These are phyloP conservation scores for Conus ventricosus DNA, from an alignment of 1,140 invertebrate genomes.

Conservation along the genomic window DNA sequence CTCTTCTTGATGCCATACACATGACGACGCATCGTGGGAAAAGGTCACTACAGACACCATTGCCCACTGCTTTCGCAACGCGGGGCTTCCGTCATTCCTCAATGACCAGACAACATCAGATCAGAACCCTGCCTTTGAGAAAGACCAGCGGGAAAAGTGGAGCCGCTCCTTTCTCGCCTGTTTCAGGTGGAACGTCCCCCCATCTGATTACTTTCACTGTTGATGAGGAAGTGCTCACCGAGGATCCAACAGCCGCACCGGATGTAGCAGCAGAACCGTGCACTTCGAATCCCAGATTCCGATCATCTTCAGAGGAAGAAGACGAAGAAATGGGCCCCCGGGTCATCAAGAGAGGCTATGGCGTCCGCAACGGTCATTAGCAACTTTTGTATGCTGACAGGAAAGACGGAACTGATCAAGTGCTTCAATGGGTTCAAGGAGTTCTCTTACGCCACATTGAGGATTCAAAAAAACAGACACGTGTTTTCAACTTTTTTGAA, in stretches of 20 bases:
- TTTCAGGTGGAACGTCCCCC: background rate
- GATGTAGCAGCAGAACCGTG: conserved; percentile 13
- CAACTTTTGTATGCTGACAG: too few relatives aligned
- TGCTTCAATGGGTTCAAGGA: conserved; percentile 12
- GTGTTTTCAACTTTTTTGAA: conserved; percentile 12
- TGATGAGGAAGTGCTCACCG: conserved; percentile 5
- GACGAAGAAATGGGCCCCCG: conserved; percentile 5
- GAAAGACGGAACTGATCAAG: too few relatives aligned
- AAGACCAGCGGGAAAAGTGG: background rate
- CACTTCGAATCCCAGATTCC: conserved; percentile 7
- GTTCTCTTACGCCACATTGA: conserved; percentile 20
- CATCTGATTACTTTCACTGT: conserved; percentile 21
- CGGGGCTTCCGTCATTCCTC: conserved; percentile 1
- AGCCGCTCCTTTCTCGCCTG: background rate
- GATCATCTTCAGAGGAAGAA: conserved; percentile 20
- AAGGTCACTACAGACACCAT: too few relatives aligned
- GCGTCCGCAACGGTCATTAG: conserved; percentile 10
- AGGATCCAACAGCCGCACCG: too few relatives aligned
- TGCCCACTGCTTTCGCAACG: too few relatives aligned
- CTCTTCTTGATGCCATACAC: too few relatives aligned
- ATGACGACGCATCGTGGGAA: too few relatives aligned
- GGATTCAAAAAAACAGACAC: conserved; percentile 14
- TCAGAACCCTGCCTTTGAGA: background rate
- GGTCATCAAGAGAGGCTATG: too few relatives aligned
- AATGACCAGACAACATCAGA: too few relatives aligned